A percentile compares a stretch with the other conserved stretches of the same genome.
Evolutionary conservation across 2,113 vertebrate species (phyloP).

Genomic region (Equus przewalskii): DNA sequence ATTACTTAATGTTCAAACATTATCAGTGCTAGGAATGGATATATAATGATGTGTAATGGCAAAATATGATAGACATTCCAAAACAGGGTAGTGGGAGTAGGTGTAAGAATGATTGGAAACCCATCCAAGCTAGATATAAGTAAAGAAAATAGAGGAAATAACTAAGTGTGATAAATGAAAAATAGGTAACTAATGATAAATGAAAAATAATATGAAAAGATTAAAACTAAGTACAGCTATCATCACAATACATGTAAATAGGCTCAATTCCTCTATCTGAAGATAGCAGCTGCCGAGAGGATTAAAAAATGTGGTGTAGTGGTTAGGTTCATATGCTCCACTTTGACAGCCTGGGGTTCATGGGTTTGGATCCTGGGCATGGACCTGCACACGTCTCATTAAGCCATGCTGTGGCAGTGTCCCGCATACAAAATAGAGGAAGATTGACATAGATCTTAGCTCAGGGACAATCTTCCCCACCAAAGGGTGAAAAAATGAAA

Average conservation of each 20-base stretch:
- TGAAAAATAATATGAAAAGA: not conserved
- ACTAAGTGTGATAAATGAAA: not conserved
- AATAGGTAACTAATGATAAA: not conserved
- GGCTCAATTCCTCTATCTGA: not conserved
- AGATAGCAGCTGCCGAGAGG: not conserved
- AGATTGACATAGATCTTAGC: too few relatives aligned
- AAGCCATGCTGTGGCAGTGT: too few relatives aligned
- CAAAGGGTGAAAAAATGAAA: constrained; percentile 16
- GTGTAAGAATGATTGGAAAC: not conserved
- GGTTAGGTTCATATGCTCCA: too few relatives aligned
- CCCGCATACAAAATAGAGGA: too few relatives aligned
- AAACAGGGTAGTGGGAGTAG: not conserved
- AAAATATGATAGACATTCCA: not conserved
- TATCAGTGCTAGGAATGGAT: not conserved
- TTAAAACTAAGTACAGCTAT: not conserved
- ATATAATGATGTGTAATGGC: not conserved
- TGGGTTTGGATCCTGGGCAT: too few relatives aligned
- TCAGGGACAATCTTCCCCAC: too few relatives aligned
- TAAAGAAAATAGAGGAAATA: not conserved
- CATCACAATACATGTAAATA: not conserved
- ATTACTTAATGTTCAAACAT: constrained; percentile 33
- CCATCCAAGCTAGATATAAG: not conserved
- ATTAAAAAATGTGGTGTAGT: not conserved
- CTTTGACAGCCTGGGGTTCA: too few relatives aligned
- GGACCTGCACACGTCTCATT: too few relatives aligned